These are phyloP conservation scores for Tarsius wallacei DNA, from an alignment of 2,797 vertebrate species.

Conservation along the genomic window DNA sequence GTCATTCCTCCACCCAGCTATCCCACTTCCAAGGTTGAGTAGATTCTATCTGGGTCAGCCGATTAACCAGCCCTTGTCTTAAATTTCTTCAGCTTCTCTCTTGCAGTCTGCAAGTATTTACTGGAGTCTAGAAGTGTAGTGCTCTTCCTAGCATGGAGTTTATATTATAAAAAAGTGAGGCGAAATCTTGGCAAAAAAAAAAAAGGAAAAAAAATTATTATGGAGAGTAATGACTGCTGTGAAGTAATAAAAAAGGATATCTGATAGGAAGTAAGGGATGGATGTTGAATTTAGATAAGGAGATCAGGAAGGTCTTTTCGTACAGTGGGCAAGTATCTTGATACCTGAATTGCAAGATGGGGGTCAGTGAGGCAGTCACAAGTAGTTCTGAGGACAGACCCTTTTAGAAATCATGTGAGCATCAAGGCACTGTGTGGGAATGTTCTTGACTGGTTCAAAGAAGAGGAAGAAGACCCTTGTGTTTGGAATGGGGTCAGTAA, in stretches of 20 bases:
- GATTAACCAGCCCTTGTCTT: conserved; percentile 45
- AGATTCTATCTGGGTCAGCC: conserved; percentile 67
- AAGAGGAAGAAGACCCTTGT: neutral
- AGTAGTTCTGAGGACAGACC: neutral
- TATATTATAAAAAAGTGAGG: neutral
- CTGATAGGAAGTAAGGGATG: neutral
- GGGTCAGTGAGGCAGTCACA: neutral
- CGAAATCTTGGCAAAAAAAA: neutral
- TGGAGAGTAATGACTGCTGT: neutral
- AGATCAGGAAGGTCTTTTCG: neutral
- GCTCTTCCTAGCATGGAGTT: neutral
- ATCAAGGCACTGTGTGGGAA: neutral
- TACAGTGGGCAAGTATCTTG: neutral
- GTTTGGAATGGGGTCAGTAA: neutral
- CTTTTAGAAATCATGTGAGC: neutral
- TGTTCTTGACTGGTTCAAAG: neutral
- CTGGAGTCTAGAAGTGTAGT: neutral
- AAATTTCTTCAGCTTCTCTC: neutral
- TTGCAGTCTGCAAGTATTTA: neutral
- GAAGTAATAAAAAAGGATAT: neutral
- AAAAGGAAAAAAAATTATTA: neutral
- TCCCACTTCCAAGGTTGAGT: conserved; percentile 53
- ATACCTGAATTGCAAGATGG: neutral
- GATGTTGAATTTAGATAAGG: neutral
- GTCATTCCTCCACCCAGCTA: conserved; percentile 30